Evolutionary conservation across 2,888 invertebrate species (phyloP).

Genomic region (Cryptocheilus praepositus): DNA sequence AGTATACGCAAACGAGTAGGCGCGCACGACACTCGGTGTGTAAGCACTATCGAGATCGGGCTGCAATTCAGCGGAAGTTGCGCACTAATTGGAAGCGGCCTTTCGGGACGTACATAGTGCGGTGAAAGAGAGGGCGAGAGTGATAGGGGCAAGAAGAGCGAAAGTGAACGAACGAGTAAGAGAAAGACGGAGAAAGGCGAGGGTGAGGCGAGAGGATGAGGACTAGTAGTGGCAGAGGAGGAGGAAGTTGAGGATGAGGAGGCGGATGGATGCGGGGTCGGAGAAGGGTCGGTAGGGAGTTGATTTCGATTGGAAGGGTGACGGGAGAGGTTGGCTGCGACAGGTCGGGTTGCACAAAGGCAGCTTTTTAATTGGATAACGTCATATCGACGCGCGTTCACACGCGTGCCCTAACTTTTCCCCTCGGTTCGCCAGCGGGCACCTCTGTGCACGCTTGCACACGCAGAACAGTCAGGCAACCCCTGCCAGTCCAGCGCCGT

Average conservation of each 20-base stretch:
- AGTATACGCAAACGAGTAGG: too few species aligned
- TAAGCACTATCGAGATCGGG: conserved; percentile 18
- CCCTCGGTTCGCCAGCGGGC: conserved; percentile 40
- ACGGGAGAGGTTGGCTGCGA: conserved; percentile 49
- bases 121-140: conserved; percentile 39
- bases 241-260: too few species aligned
- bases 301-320: conserved; percentile 54
- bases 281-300: conserved; percentile 16
- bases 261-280: conserved; percentile 2
- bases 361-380: conserved; percentile 72
- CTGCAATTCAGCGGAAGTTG: conserved; percentile 54
- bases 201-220: too few species aligned
- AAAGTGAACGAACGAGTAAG: conserved; percentile 28
- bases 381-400: conserved; percentile 66
- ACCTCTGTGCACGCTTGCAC: conserved; percentile 20
- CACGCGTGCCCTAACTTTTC: conserved; percentile 66
- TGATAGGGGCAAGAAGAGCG: not conserved
- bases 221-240: too few species aligned
- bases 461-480: conserved; percentile 23
- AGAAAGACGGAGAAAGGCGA: too few species aligned
- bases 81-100: conserved; percentile 63
- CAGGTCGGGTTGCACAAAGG: conserved; percentile 64
- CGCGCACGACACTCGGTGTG: not conserved
- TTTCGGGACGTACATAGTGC: conserved; percentile 35
- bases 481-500: conserved; percentile 18